Conservation (phyloP, 2,888 invertebrate species). For the Pollenia labialis region DNA sequence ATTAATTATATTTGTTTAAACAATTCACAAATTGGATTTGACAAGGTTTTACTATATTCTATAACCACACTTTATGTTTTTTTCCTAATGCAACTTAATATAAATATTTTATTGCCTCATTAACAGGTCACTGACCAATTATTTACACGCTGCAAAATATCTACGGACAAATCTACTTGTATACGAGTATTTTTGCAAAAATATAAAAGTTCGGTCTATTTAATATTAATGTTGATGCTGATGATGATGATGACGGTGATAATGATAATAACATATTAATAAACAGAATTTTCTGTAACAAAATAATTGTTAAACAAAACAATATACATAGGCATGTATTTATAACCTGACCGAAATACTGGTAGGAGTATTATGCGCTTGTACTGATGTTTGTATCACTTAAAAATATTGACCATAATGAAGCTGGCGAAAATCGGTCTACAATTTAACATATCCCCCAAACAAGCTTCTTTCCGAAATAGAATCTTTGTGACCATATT, state of each 20-base stretch:
- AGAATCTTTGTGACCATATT: too few species aligned
- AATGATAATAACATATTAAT: not conserved
- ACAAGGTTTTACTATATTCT: not conserved
- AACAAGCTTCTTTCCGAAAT: too few species aligned
- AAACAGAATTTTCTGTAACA: slow-evolving; percentile 3
- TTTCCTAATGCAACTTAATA: slow-evolving; percentile 1
- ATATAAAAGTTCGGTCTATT: slow-evolving; percentile 28
- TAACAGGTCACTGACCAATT: slow-evolving; percentile 31
- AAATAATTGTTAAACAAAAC: slow-evolving; percentile 3
- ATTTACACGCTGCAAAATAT: not conserved
- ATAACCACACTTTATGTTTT: slow-evolving; percentile 3
- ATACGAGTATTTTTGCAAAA: not conserved
- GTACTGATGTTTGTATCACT: too few species aligned
- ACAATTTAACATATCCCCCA: too few species aligned
- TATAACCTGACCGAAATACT: too few species aligned
- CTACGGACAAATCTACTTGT: not conserved
- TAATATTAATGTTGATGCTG: slow-evolving; percentile 27
- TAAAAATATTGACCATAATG: too few species aligned
- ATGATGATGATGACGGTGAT: not conserved
- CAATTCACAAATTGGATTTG: slow-evolving; percentile 2
- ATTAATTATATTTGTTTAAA: too few species aligned
- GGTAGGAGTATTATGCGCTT: too few species aligned
- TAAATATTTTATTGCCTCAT: slow-evolving; percentile 1
- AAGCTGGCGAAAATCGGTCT: too few species aligned
- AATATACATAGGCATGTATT: not conserved